Evolutionary conservation across 2,113 vertebrate genomes (phyloP).

Genomic region (Hydrochoerus hydrochaeris): DNA sequence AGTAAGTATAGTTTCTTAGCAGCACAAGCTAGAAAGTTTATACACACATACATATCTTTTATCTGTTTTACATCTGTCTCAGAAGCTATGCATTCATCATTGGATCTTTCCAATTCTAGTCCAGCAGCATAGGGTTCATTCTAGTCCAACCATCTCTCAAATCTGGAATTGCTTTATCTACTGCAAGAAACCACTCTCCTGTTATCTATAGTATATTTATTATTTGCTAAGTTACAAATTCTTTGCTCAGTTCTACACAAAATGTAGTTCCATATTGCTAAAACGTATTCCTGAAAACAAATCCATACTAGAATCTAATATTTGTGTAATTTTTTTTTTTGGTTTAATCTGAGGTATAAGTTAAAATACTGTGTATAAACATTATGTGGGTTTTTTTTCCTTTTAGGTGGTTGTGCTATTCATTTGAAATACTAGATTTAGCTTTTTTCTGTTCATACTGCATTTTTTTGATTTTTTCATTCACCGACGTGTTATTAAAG

Average conservation of each 20-base stretch:
- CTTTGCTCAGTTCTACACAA: not conserved
- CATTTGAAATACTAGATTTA: not conserved
- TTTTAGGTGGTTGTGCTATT: not conserved
- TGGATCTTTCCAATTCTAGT: not conserved
- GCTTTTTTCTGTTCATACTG: not conserved
- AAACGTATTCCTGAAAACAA: slow-evolving; percentile 16
- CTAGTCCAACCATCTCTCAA: not conserved
- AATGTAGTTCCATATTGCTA: slow-evolving; percentile 27
- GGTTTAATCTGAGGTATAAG: not conserved
- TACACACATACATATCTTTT: not conserved
- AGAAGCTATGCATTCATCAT: not conserved
- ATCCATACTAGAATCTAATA: not conserved
- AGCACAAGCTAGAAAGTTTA: slow-evolving; percentile 15
- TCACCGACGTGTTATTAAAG: not conserved
- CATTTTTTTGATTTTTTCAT: slow-evolving; percentile 6
- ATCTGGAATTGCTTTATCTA: slow-evolving; percentile 30
- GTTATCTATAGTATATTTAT: not conserved
- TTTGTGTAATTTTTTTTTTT: slow-evolving; percentile 24
- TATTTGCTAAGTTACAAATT: not conserved
- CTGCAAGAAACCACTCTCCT: not conserved
- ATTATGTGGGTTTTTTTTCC: not conserved
- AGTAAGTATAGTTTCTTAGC: not conserved
- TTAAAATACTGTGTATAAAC: not conserved
- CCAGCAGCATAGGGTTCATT: not conserved
- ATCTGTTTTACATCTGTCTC: not conserved